Conservation (phyloP, 2,113 vertebrate species). For the Nibea coibor region DNA sequence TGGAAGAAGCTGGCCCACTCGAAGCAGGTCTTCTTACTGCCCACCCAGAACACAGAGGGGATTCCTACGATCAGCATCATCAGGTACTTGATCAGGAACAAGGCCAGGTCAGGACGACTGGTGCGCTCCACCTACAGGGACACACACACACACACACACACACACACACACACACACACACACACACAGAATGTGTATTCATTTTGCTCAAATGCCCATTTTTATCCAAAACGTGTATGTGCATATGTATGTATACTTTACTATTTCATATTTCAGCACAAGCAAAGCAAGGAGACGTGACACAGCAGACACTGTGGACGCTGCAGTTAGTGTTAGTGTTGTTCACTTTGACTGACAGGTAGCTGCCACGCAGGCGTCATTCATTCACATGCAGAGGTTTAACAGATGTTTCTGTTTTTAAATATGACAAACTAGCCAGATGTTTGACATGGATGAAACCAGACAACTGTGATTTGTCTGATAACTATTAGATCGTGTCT, state of each 20-base stretch:
- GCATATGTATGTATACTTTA: background rate
- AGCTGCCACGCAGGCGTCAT: no score
- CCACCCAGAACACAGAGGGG: conserved; percentile 98
- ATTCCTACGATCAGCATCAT: conserved; percentile 97
- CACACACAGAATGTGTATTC: background rate
- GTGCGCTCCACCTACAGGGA: conserved; percentile 87
- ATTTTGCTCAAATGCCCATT: background rate
- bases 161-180: no score
- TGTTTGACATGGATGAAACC: no score
- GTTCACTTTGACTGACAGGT: background rate
- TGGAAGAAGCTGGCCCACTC: conserved; percentile 99
- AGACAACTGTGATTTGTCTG: background rate
- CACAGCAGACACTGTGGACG: no score
- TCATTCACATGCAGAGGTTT: background rate
- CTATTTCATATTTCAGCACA: no score
- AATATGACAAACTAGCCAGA: no score
- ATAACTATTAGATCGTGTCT: background rate
- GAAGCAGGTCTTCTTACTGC: conserved; percentile 98
- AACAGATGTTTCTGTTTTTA: background rate
- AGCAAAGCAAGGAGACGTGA: no score
- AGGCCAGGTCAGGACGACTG: conserved; percentile 90
- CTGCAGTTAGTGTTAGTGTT: no score
- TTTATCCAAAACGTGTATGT: background rate
- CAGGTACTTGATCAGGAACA: conserved; percentile 96
- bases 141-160: background rate